These are phyloP conservation scores for Pseudomyrmex cubaensis DNA, from an alignment of 1,140 invertebrate species.

Conservation along the genomic window DNA sequence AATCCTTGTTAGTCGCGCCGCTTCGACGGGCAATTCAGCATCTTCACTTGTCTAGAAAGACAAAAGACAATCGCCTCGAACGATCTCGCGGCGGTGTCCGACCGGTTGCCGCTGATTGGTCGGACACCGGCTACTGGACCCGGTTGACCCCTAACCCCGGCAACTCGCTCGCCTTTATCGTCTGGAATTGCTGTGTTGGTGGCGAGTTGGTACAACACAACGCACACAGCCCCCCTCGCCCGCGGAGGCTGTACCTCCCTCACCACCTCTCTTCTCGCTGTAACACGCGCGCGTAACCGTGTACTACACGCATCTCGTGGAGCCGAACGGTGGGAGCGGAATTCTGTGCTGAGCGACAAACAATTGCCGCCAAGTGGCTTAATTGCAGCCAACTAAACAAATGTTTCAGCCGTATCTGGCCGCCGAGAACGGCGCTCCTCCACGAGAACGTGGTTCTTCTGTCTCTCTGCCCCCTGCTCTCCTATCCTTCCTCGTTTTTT, in stretches of 20 bases:
- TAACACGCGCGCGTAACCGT: constrained; percentile 57
- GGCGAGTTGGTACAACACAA: constrained; percentile 70
- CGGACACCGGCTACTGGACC: constrained; percentile 78
- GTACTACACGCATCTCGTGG: constrained; percentile 53
- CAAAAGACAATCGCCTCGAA: constrained; percentile 67
- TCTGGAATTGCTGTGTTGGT: constrained; percentile 76
- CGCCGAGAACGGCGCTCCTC: constrained; percentile 25
- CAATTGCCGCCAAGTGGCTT: constrained; percentile 86
- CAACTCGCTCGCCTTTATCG: constrained; percentile 79
- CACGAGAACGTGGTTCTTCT: constrained; percentile 37
- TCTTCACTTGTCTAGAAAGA: constrained; percentile 50
- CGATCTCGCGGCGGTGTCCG: constrained; percentile 68
- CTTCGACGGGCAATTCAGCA: constrained; percentile 62
- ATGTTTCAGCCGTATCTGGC: constrained; percentile 75
- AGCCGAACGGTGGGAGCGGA: constrained; percentile 80
- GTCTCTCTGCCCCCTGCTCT: not conserved
- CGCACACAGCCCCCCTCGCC: constrained; percentile 28
- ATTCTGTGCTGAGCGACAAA: constrained; percentile 86
- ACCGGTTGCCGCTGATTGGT: constrained; percentile 72
- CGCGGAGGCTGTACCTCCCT: constrained; percentile 11
- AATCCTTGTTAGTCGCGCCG: constrained; percentile 42
- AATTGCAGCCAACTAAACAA: constrained; percentile 86
- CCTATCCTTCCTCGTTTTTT: not conserved
- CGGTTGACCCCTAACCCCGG: constrained; percentile 78
- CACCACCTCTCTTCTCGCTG: constrained; percentile 17